Evolutionary conservation across 2,888 invertebrate species (phyloP), one percentile per base, ranked within the genome.

Genomic region (Thecophora atra): DNA sequence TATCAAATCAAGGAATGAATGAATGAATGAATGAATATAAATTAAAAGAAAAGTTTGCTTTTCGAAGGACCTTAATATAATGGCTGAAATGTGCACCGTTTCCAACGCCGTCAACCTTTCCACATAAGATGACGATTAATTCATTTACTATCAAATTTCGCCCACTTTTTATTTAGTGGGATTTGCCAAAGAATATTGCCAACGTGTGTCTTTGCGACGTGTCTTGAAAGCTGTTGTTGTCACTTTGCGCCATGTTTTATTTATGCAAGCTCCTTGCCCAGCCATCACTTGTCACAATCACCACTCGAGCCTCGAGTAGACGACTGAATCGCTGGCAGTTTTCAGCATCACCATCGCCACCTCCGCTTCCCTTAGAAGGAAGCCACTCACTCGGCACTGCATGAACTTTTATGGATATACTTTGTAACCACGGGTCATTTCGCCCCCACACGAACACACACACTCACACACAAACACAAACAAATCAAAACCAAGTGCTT

Each of bases 251-350:
- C 11, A 26, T 51, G n/a, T 8, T 26, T 17, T 28, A 28, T 26
- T 7, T 26, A 28, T 52, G 19, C 21, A 54, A 44, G 54, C n/a
- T 52, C 17, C n/a, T 28, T 44, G 19, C 7, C 54, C 30, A 44
- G 37, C 42, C 37, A 56, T 37, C 52, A 60, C 37, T 69, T 28
- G 19, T 26, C 44, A 28, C 69, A 56, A 56, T 54, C 54, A 56
- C 19, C 42, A 54, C 67, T 67, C 56, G 28, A 54, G 56, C 19
- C 37, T 37, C 69, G 37, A 69, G 69, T 60, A 28, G 17, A 26
- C 69, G n/a, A n/a, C n/a, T n/a, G n/a, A n/a, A n/a, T 60, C 51
- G 69, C 47, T 28, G 47, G 44, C 47, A 69, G 60, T 60, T 58
- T 8, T 19, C 66, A 52, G 19, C 54, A 54, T 37, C 13, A 30